phyloP scores from a whole-genome alignment of 2,113 vertebrate species.

The Balaenoptera acutorostrata region DNA sequence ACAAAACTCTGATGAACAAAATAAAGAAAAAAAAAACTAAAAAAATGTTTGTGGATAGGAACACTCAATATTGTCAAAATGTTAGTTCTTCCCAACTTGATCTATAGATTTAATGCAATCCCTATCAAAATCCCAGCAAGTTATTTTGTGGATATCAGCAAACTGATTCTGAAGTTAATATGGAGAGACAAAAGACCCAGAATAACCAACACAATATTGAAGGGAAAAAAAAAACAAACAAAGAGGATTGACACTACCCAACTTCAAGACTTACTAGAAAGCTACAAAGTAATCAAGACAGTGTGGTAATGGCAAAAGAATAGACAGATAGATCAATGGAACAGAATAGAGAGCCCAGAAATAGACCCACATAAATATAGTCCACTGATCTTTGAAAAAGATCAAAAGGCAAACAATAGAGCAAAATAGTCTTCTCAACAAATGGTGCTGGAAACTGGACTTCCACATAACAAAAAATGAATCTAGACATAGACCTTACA shows the following conservation, averaged over 20 bases:
- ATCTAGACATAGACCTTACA: background rate
- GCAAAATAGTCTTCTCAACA: background rate
- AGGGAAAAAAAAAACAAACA: background rate
- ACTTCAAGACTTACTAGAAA: background rate
- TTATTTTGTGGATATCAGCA: background rate
- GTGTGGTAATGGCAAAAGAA: background rate
- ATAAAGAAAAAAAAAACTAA: background rate
- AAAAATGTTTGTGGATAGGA: background rate
- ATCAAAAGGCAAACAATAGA: background rate
- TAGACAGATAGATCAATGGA: background rate
- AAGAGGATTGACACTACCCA: background rate
- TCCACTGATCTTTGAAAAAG: background rate
- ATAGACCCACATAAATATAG: background rate
- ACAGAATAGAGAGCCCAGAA: background rate
- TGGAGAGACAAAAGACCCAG: background rate
- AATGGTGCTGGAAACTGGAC: background rate
- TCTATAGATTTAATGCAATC: background rate
- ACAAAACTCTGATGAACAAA: background rate
- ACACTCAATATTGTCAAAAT: background rate
- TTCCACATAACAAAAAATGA: background rate
- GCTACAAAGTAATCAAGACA: background rate
- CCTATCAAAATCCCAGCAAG: background rate
- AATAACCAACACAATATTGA: background rate
- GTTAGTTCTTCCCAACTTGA: background rate
- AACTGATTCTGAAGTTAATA: background rate